Base-by-base conservation (phyloP, 1,140 invertebrate genomes). In the Drosophila pseudoobscura region DNA sequence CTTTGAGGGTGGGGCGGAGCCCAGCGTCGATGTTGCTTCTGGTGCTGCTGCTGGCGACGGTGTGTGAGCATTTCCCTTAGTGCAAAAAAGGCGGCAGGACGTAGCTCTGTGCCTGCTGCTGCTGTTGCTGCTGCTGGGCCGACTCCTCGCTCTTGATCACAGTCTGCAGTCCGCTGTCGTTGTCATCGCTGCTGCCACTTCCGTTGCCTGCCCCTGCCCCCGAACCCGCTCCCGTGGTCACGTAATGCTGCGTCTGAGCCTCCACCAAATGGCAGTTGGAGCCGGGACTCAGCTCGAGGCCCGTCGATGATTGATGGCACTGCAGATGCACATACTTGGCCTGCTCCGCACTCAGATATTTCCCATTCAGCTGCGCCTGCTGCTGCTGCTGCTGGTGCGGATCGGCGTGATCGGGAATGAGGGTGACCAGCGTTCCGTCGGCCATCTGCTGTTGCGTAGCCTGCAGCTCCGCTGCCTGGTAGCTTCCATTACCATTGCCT, bases 61-160 rank as follows among this genome's bases (percentile, higher is more conserved):
- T 90, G 90, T 76, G 83, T 89, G 87, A 91, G 89, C 87, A 90
- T 91, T 88, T 91, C 87, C 55, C 75, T 91, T 75, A 91, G 76
- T 91, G 90, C 90, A 91, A 91, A 91, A 91, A 91, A 91, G 91
- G 89, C 59, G 91, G 91, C 87, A 91, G 75, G 17, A 90, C 89
- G 66, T 91, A 91, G 58, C 74, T 91, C 58, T 91, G 91, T 6
- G 83, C 63, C 51, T 88, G 80, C 44, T 90, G 84, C 46, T 75
- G 59, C 22, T 62, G 66, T 9, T 66, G 80, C 45, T 78, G 75
- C 4, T 70, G 65, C 11, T 76, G 70, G 47, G 61, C 52, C 24
- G 66, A 54, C 45, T 91, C 89, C 60, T 91, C 91, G 53, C 70
- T 91, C 51, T 91, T 91, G 59, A 91, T 91, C 57, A 91, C 89